These are phyloP conservation scores for Aricia agestis DNA, from an alignment of 1,140 invertebrate genomes.

Conservation along the genomic window DNA sequence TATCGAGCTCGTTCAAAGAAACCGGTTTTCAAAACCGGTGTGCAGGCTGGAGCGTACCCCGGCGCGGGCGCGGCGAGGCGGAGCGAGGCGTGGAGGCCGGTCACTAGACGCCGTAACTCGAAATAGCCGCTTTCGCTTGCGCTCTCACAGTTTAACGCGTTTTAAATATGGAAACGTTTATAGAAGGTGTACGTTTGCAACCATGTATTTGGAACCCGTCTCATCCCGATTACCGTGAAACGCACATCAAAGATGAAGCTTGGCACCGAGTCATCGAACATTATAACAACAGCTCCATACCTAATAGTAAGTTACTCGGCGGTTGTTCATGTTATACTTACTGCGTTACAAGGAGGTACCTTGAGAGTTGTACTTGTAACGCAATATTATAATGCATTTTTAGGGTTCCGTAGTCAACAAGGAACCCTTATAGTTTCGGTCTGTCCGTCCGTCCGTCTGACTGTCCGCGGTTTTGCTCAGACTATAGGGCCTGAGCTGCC, in stretches of 20 bases:
- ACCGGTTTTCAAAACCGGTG: constrained; percentile 35
- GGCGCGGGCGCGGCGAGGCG: constrained; percentile 43
- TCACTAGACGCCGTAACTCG: constrained; percentile 22
- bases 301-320: constrained; percentile 48
- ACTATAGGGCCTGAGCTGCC: too few species aligned
- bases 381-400: too few species aligned
- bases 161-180: constrained; percentile 53
- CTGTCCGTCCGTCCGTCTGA: too few species aligned
- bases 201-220: constrained; percentile 63
- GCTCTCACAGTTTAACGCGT: neutral
- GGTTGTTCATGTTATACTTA: neutral
- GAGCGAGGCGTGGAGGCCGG: constrained; percentile 47
- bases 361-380: too few species aligned
- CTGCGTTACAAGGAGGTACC: neutral
- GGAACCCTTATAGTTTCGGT: too few species aligned
- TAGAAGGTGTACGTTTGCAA: constrained; percentile 52
- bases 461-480: too few species aligned
- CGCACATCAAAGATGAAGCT: constrained; percentile 51
- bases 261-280: constrained; percentile 57
- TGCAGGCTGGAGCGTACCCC: constrained; percentile 23
- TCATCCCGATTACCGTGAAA: constrained; percentile 59
- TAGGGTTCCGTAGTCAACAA: too few species aligned
- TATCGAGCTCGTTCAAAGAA: constrained; percentile 24
- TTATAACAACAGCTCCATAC: constrained; percentile 48
- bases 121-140: constrained; percentile 3